These are phyloP conservation scores for Geodia barretti DNA, from an alignment of 37 sponge, comb jelly and placozoan species.

Conservation along the genomic window DNA sequence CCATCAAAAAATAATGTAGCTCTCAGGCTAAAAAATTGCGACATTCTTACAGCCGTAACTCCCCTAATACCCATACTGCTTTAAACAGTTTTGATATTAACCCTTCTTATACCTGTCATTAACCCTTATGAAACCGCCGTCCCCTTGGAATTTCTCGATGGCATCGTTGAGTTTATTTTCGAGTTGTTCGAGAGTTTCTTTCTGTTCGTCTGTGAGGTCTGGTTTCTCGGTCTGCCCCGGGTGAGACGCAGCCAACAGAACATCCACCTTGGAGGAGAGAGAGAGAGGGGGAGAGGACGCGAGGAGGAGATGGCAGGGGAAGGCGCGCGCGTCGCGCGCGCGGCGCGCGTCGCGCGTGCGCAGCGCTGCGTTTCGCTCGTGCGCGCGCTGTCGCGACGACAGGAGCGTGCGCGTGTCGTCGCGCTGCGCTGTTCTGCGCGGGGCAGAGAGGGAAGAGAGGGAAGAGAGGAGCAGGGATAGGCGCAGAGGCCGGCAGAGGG, in stretches of 20 bases:
- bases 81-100: too few relatives aligned
- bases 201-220: slow-evolving; percentile 29
- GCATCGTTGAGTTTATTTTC: slow-evolving; percentile 37
- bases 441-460: too few relatives aligned
- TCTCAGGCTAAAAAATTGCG: too few relatives aligned
- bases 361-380: background rate
- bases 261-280: background rate
- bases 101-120: slow-evolving; percentile 37
- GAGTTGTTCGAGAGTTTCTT: slow-evolving; percentile 23
- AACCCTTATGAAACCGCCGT: slow-evolving; percentile 48
- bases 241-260: background rate
- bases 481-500: too few relatives aligned
- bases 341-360: background rate
- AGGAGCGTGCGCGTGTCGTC: too few relatives aligned
- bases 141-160: slow-evolving; percentile 47
- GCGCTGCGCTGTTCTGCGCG: too few relatives aligned
- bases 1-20: too few relatives aligned
- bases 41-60: too few relatives aligned
- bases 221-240: slow-evolving; percentile 13
- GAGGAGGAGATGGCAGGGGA: background rate
- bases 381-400: too few relatives aligned
- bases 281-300: background rate
- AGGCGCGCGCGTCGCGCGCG: too few relatives aligned
- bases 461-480: too few relatives aligned
- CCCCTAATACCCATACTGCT: too few relatives aligned